Conservation (phyloP, 2,797 vertebrate species). For the Lepilemur septentrionalis region DNA sequence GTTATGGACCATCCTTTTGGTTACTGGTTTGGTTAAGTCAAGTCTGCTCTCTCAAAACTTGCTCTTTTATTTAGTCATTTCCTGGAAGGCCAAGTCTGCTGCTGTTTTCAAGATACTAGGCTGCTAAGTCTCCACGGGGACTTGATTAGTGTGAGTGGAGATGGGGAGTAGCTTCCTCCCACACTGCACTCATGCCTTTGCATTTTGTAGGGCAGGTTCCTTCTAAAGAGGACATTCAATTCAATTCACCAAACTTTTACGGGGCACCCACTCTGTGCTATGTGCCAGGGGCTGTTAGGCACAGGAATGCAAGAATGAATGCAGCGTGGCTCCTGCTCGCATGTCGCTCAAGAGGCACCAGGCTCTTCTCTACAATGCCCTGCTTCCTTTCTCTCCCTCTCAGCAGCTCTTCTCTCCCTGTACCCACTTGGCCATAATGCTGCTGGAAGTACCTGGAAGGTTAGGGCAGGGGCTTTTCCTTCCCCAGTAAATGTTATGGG, state of each 20-base stretch:
- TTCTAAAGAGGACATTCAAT: not conserved
- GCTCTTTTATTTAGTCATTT: not conserved
- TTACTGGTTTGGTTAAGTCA: not conserved
- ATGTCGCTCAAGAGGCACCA: not conserved
- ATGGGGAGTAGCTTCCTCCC: not conserved
- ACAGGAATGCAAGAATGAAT: not conserved
- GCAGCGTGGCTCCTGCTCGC: not conserved
- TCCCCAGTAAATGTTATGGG: not conserved
- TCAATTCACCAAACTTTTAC: not conserved
- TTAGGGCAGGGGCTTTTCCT: not conserved
- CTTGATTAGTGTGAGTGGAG: not conserved
- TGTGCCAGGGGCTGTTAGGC: not conserved
- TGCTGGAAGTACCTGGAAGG: not conserved
- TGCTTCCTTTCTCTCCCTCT: not conserved
- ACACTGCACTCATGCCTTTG: not conserved
- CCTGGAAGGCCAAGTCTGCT: not conserved
- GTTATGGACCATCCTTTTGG: not conserved
- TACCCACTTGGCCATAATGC: not conserved
- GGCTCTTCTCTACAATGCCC: not conserved
- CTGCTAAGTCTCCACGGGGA: not conserved
- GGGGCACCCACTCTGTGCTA: not conserved
- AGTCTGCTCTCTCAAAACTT: not conserved
- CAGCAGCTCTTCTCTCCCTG: not conserved
- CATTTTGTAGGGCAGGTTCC: not conserved
- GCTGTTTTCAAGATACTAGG: not conserved